Conservation (phyloP, 2,888 invertebrate species). For the Fabriciana adippe region DNA sequence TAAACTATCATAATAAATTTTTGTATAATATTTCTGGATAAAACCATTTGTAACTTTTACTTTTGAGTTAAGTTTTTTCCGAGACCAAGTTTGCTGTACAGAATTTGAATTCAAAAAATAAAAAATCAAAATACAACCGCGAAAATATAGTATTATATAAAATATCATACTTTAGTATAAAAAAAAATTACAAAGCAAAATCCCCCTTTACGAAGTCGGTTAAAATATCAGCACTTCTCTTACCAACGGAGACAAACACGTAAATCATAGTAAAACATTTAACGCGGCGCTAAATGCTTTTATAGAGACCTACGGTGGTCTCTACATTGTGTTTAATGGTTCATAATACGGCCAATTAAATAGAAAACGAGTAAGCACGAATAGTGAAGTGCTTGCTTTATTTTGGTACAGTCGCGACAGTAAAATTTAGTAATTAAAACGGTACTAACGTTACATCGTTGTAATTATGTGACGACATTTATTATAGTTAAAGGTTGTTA, state of each 20-base stretch:
- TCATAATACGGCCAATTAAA: conserved; percentile 75
- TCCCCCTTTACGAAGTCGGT: not conserved
- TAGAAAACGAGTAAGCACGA: conserved; percentile 53
- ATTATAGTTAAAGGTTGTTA: conserved; percentile 20
- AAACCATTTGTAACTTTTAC: no score
- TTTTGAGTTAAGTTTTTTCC: no score
- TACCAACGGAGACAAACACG: conserved; percentile 18
- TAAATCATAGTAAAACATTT: conserved; percentile 46
- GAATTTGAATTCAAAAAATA: no score
- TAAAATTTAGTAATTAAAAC: conserved; percentile 43
- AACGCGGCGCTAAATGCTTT: conserved; percentile 62
- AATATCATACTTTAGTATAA: no score
- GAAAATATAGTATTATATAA: no score
- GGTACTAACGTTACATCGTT: conserved; percentile 31
- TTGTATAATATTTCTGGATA: no score
- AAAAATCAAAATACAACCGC: no score
- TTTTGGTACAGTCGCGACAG: conserved; percentile 40
- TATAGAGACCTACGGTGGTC: conserved; percentile 73
- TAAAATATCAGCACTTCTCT: not conserved
- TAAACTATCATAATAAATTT: no score
- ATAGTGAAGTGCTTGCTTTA: conserved; percentile 47
- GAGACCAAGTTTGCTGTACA: no score
- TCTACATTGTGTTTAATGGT: conserved; percentile 79
- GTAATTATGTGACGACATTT: conserved; percentile 32
- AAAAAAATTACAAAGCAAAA: no score